Base-by-base conservation (phyloP, 2,113 vertebrate species). In the Paradoxurus hermaphroditus region DNA sequence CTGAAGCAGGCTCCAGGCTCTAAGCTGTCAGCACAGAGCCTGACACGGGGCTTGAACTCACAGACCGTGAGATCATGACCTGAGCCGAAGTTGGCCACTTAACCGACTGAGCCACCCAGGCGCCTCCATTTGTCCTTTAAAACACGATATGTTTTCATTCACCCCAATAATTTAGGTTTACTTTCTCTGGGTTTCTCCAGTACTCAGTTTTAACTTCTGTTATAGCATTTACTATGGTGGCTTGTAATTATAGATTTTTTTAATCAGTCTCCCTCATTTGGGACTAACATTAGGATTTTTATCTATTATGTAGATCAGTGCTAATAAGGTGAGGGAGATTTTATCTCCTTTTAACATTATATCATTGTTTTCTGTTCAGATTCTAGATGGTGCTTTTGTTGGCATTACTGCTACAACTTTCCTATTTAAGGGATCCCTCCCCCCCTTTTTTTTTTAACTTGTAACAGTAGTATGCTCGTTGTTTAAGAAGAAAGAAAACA, bases 181-280 rank as follows among this genome's bases (percentile, higher is more conserved):
- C 34, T 53, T 70, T 90, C 39, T 95, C 51, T 84, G 77, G 16
- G 25, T 94, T 94, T 75, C 77, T 82, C 14, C 36, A 68, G 5
- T 91, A 94, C 36, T 44, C 14, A 16, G 15, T 84, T 53, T 78
- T 84, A 59, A 88, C n/a, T 85, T 91, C 7, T 59, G 36, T 87
- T 88, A 70, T 3, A 77, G 39, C n/a, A 95, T 81, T 86, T 95
- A 68, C 19, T 95, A 27, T 65, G n/a, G 59, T 77, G 23, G 29
- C 41, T 90, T 92, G 27, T 90, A 81, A 87, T 84, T 83, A 49
- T 5, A 77, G 41, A 44, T 91, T 90, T 87, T 86, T 53, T 95
- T 82, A 73, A 92, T 92, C 86, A 83, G 31, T 49, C 34, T 88
- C 21, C 15, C 15, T 79, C 51, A 82, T 27, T 95, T 87, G 27